Evolutionary conservation across 1,140 invertebrate species (phyloP).

Genomic region (silkworm (Bombyx mori)): DNA sequence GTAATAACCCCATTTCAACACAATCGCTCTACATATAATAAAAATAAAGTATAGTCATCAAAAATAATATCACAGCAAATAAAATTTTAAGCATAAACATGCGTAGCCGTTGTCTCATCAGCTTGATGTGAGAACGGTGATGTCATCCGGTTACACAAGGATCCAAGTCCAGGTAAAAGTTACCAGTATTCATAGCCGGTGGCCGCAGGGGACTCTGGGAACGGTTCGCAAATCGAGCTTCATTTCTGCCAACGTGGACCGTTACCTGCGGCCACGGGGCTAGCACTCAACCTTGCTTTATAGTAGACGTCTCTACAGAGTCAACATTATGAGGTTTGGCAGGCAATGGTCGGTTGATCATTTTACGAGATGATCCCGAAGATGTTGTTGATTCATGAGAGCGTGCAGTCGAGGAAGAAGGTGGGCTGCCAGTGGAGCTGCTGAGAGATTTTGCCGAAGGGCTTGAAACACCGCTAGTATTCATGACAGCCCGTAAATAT

Average conservation of each 20-base stretch:
- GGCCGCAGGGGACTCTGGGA: not conserved
- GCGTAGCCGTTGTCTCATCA: constrained; percentile 8
- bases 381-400: constrained; percentile 35
- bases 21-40: constrained; percentile 25
- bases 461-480: constrained; percentile 15
- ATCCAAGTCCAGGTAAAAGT: constrained; percentile 21
- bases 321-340: constrained; percentile 72
- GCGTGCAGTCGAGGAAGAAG: constrained; percentile 20
- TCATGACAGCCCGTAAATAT: constrained; percentile 52
- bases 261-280: constrained; percentile 11
- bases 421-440: constrained; percentile 17
- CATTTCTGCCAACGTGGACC: not conserved
- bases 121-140: constrained; percentile 8
- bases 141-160: constrained; percentile 19
- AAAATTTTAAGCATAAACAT: constrained; percentile 39
- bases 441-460: constrained; percentile 19
- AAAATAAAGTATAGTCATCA: constrained; percentile 41
- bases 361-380: constrained; percentile 70
- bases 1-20: constrained; percentile 40
- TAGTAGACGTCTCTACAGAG: constrained; percentile 56
- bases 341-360: constrained; percentile 79
- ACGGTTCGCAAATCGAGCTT: not conserved
- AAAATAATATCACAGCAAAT: constrained; percentile 67
- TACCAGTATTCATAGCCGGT: constrained; percentile 11
- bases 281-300: constrained; percentile 30